These are phyloP conservation scores for Medauroidea extradentata DNA, from an alignment of 1,140 invertebrate species.

Conservation along the genomic window DNA sequence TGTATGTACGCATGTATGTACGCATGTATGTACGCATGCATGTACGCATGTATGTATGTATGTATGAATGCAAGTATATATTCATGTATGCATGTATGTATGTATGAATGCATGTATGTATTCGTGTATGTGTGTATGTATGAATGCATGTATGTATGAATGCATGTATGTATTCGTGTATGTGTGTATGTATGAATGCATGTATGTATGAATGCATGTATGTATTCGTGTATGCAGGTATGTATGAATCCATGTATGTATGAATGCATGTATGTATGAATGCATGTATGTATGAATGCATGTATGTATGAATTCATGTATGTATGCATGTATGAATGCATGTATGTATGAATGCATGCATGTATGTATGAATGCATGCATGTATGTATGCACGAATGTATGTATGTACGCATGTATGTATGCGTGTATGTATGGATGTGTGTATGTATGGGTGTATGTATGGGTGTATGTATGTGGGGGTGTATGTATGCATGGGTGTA, in stretches of 20 bases:
- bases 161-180: neutral
- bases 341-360: no score
- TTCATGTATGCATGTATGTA: neutral
- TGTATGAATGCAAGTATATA: neutral
- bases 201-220: neutral
- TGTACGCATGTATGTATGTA: neutral
- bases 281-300: neutral
- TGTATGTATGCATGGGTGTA: no score
- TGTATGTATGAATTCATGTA: neutral
- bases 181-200: neutral
- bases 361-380: neutral
- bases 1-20: neutral
- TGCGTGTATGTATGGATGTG: neutral
- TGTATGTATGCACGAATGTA: no score
- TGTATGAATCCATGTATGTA: neutral
- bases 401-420: no score
- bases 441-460: no score
- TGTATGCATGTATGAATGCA: neutral
- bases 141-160: neutral
- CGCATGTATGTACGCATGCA: neutral
- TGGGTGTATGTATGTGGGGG: no score
- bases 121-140: neutral
- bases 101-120: neutral
- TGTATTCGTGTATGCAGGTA: neutral
- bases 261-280: neutral